A percentile compares a stretch with the other conserved stretches of the same genome.
Conservation (phyloP, 1,140 invertebrate genomes). For the Lepidurus packardi region DNA sequence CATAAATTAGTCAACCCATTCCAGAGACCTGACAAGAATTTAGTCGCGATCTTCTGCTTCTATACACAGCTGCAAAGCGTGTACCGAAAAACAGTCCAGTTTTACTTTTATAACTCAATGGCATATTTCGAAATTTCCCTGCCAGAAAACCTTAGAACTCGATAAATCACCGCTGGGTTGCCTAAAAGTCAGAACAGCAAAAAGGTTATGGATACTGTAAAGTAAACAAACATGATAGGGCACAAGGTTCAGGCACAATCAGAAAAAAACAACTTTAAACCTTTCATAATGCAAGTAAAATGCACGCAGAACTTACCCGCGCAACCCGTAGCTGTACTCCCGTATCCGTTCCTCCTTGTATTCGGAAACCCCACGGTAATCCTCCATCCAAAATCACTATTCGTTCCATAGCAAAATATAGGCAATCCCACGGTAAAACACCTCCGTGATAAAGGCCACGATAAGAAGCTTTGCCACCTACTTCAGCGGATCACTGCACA, state of each 20-base stretch:
- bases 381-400: slow-evolving; percentile 70
- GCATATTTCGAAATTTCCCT: too few species aligned
- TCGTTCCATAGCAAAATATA: slow-evolving; percentile 38
- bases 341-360: slow-evolving; percentile 70
- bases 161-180: too few species aligned
- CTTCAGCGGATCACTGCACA: slow-evolving; percentile 14
- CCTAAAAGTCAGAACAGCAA: too few species aligned
- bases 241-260: too few species aligned
- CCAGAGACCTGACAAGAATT: slow-evolving; percentile 3
- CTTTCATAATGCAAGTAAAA: neutral
- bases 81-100: too few species aligned
- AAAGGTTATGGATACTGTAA: too few species aligned
- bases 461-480: slow-evolving; percentile 6
- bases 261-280: neutral
- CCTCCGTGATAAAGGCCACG: neutral
- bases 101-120: neutral
- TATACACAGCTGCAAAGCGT: too few species aligned
- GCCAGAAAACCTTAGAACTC: too few species aligned
- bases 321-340: slow-evolving; percentile 68
- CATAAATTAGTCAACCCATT: slow-evolving; percentile 14
- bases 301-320: slow-evolving; percentile 58
- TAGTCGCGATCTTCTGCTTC: neutral
- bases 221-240: too few species aligned
- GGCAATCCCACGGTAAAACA: neutral
- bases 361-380: slow-evolving; percentile 82